Conservation (phyloP, 2,797 vertebrate species). For the Takifugu ocellatus region DNA sequence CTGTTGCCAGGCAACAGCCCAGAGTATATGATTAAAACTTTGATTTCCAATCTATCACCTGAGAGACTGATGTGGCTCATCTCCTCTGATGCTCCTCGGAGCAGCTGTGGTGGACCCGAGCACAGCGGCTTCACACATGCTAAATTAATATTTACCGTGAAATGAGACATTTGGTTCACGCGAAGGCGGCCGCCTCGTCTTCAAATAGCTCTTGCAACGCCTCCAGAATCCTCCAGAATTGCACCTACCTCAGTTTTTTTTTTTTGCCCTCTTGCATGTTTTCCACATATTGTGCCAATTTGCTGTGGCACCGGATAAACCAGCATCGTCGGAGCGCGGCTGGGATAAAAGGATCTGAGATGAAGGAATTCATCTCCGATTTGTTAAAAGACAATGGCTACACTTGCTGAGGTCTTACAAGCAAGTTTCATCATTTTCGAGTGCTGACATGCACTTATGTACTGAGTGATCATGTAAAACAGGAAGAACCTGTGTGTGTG, state of each 20-base stretch:
- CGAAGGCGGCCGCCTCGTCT: constrained; percentile 16
- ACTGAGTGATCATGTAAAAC: constrained; percentile 30
- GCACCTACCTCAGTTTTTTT: constrained; percentile 2
- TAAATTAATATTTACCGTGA: constrained; percentile 50
- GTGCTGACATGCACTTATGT: constrained; percentile 32
- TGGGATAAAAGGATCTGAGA: constrained; percentile 41
- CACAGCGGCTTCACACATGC: constrained; percentile 29
- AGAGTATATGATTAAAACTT: constrained; percentile 76
- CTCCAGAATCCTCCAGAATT: constrained; percentile 22
- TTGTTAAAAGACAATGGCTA: constrained; percentile 39
- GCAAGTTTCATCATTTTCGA: constrained; percentile 56
- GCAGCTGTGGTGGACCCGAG: constrained; percentile 46
- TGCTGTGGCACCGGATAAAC: constrained; percentile 26
- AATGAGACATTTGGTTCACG: constrained; percentile 58
- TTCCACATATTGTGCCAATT: constrained; percentile 17
- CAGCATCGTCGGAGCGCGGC: constrained; percentile 4
- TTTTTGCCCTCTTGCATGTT: constrained; percentile 3
- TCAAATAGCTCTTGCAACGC: constrained; percentile 19
- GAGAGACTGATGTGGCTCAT: constrained; percentile 61
- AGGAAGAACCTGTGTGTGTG: constrained; percentile 6
- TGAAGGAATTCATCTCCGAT: constrained; percentile 35
- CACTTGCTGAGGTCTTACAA: constrained; percentile 41
- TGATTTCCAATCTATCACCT: constrained; percentile 76
- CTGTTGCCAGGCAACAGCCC: constrained; percentile 74
- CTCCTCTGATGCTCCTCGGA: constrained; percentile 58